Evolutionary conservation across 2,888 invertebrate species (phyloP).

Genomic region (Ischnus inquisitorius): DNA sequence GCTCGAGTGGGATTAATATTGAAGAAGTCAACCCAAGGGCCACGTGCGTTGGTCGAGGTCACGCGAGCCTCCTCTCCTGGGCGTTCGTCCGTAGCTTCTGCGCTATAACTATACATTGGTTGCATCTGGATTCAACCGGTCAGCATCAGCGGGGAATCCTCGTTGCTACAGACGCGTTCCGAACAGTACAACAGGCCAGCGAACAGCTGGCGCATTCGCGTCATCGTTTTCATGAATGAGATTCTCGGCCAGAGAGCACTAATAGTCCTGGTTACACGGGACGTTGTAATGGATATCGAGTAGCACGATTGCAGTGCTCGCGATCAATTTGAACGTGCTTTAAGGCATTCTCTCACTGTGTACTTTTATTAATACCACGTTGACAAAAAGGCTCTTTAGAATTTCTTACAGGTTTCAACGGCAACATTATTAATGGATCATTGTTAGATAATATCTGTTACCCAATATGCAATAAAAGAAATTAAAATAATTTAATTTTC

Average conservation of each 20-base stretch:
- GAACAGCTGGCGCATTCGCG: conserved; percentile 53
- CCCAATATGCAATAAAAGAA: too few relatives aligned
- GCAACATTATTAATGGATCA: too few relatives aligned
- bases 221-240: conserved; percentile 59
- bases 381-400: too few relatives aligned
- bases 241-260: conserved; percentile 49
- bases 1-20: conserved; percentile 43
- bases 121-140: conserved; percentile 45
- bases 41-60: conserved; percentile 46
- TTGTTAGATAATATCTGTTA: too few relatives aligned
- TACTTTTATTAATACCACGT: not conserved
- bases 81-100: not conserved
- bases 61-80: conserved; percentile 38
- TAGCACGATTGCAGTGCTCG: conserved; percentile 35
- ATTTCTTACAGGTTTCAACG: too few relatives aligned
- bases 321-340: conserved; percentile 5
- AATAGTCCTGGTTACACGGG: conserved; percentile 1
- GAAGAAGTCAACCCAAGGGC: conserved; percentile 31
- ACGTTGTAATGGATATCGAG: conserved; percentile 18
- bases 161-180: conserved; percentile 27
- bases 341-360: not conserved
- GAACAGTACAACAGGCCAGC: conserved; percentile 28
- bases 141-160: conserved; percentile 46
- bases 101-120: conserved; percentile 22
- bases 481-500: too few relatives aligned